Base-by-base conservation (phyloP, 2,797 vertebrate genomes). In the Buceros bicornis region DNA sequence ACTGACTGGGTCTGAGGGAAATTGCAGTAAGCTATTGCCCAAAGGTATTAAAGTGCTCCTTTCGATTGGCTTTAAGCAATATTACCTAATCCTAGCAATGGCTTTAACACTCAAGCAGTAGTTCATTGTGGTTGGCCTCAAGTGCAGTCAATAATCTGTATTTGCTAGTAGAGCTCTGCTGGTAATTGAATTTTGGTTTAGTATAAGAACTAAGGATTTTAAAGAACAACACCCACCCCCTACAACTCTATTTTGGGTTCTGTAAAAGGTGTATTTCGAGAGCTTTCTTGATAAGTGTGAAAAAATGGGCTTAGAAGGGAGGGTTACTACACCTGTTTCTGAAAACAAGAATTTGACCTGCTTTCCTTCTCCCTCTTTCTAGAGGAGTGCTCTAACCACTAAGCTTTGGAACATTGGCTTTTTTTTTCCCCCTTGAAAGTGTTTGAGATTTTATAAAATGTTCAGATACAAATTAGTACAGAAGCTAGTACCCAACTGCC, bases 111-210 rank as follows among this genome's bases (percentile, higher is more conserved):
- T 92, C 67, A 89, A 88, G 88, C 91, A 89, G 71, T 20, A 95
- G 90, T 82, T 94, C 76, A 90, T 90, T 95, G 78, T 6, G 40
- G 88, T 80, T 95, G 86, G 90, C 90, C 88, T 97, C 95, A 92
- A 91, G 74, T 65, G 71, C 74, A 94, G 89, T 78, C 93, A 95
- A 94, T 94, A 96, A 90, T 85, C 72, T 92, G 83, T 93, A 78
- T 92, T 90, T 93, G 90, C 50, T 85, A 94, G 91, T 94, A 92
- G 42, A 42, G 47, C 33, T 89, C 29, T 74, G 47, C 65, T 93
- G 40, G 91, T 91, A 96, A 96, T 92, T 93, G 91, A 96, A 91
- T 95, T 94, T 89, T 78, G 42, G 67, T 85, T 96, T 87, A 90
- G 87, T 87, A 69, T 35, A 89, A 89, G 79, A 86, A 86, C 21